Conservation (phyloP, 2,888 invertebrate genomes). For the Odontomyia ornata region DNA sequence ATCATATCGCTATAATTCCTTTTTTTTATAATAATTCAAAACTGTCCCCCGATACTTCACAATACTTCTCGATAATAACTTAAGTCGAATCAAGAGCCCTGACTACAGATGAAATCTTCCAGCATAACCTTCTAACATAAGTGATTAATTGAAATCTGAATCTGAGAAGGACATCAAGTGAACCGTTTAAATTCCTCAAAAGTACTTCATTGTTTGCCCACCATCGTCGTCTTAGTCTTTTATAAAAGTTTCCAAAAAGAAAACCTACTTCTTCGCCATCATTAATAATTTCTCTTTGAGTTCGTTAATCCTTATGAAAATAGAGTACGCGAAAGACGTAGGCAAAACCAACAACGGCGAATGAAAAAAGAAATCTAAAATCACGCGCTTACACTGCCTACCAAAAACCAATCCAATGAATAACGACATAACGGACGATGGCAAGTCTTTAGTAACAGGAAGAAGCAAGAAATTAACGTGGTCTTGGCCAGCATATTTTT, state of each 20-base stretch:
- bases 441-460: conserved; percentile 31
- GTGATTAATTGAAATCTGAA: conserved; percentile 42
- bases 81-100: conserved; percentile 24
- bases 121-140: conserved; percentile 4
- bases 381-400: not conserved
- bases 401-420: conserved; percentile 29
- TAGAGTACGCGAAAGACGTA: conserved; percentile 10
- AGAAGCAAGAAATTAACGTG: conserved; percentile 22
- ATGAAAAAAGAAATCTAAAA: conserved; percentile 7
- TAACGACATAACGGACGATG: conserved; percentile 10
- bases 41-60: not conserved
- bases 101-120: not conserved
- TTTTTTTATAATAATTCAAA: not conserved
- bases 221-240: conserved; percentile 14
- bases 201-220: conserved; percentile 35
- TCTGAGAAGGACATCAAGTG: conserved; percentile 32
- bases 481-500: conserved; percentile 17
- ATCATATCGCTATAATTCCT: not conserved
- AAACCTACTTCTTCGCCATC: conserved; percentile 35
- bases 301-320: conserved; percentile 42
- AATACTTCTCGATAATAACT: conserved; percentile 3
- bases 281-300: conserved; percentile 45
- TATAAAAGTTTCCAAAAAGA: conserved; percentile 17
- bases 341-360: not conserved
- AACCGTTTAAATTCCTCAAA: conserved; percentile 35